Conservation (phyloP, 2,888 invertebrate genomes). For the Gymnoscelis rufifasciata region DNA sequence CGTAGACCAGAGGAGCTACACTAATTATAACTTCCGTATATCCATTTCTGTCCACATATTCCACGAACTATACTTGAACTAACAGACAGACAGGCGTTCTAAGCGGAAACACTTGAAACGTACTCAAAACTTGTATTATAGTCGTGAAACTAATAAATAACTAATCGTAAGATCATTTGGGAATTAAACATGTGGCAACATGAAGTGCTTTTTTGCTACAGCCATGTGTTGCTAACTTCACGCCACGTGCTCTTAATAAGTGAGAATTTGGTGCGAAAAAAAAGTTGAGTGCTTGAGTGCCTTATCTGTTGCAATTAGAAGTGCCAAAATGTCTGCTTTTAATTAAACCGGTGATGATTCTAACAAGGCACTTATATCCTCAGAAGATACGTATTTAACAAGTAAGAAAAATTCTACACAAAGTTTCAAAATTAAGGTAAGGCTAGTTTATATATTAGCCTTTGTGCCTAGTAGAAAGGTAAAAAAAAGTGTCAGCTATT, state of each 20-base stretch:
- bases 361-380: no score
- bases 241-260: constrained; percentile 27
- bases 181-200: constrained; percentile 9
- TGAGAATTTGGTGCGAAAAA: constrained; percentile 15
- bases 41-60: constrained; percentile 2
- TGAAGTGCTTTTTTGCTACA: constrained; percentile 7
- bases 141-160: constrained; percentile 41
- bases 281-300: constrained; percentile 22
- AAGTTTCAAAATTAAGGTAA: no score
- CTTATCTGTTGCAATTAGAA: not conserved
- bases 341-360: not conserved
- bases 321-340: no score
- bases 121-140: constrained; percentile 36
- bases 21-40: constrained; percentile 7
- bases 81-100: constrained; percentile 31
- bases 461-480: no score
- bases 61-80: constrained; percentile 8
- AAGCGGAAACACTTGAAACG: constrained; percentile 52
- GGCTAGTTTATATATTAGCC: no score
- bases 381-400: no score
- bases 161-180: constrained; percentile 22
- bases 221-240: constrained; percentile 22
- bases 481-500: no score
- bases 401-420: no score
- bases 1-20: constrained; percentile 3